These are phyloP conservation scores for Gastracanthus pulcherrimus DNA, from an alignment of 2,888 invertebrate genomes.

Conservation along the genomic window DNA sequence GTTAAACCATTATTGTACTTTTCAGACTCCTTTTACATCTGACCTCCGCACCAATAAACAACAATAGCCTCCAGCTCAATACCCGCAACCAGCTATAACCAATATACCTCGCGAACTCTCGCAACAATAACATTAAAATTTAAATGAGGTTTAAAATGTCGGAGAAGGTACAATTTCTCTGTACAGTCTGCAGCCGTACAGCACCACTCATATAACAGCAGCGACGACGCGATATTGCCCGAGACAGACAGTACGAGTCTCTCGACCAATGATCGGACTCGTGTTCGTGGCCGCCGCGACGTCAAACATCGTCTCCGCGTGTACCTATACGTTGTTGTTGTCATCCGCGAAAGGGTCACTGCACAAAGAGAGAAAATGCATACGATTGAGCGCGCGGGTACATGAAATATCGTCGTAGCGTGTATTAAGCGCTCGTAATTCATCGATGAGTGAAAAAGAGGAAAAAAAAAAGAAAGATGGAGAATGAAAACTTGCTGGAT, in stretches of 20 bases:
- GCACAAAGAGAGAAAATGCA: background rate
- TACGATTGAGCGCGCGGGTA: too few relatives aligned
- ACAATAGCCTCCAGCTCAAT: background rate
- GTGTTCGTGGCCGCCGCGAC: conserved; percentile 20
- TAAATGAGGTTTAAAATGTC: conserved; percentile 41
- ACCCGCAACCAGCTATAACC: background rate
- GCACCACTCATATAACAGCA: background rate
- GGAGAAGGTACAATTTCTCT: background rate
- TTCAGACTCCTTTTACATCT: too few relatives aligned
- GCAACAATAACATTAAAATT: conserved; percentile 43
- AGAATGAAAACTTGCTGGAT: too few relatives aligned
- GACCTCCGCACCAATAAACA: background rate
- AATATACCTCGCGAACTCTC: background rate
- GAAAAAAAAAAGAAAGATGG: background rate
- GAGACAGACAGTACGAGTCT: too few relatives aligned
- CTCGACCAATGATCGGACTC: conserved; percentile 12
- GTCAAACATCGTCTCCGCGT: conserved; percentile 43
- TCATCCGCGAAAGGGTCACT: background rate
- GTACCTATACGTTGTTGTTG: conserved; percentile 3
- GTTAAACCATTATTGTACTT: background rate
- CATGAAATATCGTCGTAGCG: conserved; percentile 40
- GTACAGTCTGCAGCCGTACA: background rate
- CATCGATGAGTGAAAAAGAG: background rate
- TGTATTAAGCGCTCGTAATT: conserved; percentile 31
- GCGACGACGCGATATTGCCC: background rate